These are phyloP conservation scores for Seriola aureovittata DNA, from an alignment of 2,113 vertebrate species.

Conservation along the genomic window DNA sequence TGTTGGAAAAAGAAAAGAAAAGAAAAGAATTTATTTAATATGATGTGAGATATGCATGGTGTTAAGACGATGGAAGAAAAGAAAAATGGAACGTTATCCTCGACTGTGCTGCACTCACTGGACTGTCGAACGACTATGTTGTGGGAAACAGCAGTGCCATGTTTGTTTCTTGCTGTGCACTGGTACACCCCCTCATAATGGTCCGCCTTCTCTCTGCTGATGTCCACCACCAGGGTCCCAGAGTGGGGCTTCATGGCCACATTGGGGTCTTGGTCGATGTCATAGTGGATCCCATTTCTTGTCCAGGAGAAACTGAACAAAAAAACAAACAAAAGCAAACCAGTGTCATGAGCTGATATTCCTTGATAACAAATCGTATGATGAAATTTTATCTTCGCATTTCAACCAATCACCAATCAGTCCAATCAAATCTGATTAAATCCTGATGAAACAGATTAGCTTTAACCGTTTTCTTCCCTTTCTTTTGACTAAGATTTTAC, in stretches of 20 bases:
- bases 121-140: constrained; percentile 93
- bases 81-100: neutral
- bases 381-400: neutral
- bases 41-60: neutral
- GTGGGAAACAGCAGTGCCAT: constrained; percentile 95
- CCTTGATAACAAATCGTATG: neutral
- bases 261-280: constrained; percentile 90
- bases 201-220: constrained; percentile 91
- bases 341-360: neutral
- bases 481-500: neutral
- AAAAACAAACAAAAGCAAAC: neutral
- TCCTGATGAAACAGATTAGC: neutral
- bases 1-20: constrained; percentile 62
- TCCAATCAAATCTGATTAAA: neutral
- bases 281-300: constrained; percentile 94
- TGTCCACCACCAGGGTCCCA: constrained; percentile 93
- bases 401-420: neutral
- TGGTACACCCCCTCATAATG: constrained; percentile 94
- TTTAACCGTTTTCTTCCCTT: neutral
- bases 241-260: constrained; percentile 91
- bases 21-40: constrained; percentile 40
- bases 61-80: constrained; percentile 22
- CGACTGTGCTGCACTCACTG: constrained; percentile 83
- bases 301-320: constrained; percentile 94
- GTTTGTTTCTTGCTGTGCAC: constrained; percentile 93